Percentiles rank a stretch among this genome's conserved stretches.
These are phyloP conservation scores for Notiomystis cincta DNA, from an alignment of 2,113 vertebrate genomes.

Conservation along the genomic window DNA sequence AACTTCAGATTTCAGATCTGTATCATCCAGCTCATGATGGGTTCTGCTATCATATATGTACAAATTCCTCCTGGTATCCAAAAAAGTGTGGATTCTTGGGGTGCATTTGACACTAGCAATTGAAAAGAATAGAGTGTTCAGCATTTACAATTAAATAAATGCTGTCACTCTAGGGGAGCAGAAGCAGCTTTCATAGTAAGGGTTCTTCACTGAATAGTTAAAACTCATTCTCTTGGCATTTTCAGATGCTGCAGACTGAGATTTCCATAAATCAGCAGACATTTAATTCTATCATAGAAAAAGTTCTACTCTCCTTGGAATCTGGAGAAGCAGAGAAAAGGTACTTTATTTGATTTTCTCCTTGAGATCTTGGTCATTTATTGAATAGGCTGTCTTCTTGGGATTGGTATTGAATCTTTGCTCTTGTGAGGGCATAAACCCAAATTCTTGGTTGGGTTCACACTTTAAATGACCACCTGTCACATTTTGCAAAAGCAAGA, in stretches of 20 bases:
- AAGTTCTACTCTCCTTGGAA: constrained; percentile 82
- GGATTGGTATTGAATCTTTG: background rate
- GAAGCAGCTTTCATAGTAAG: background rate
- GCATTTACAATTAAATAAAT: background rate
- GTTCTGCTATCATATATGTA: background rate
- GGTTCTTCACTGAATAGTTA: background rate
- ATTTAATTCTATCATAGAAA: constrained; percentile 80
- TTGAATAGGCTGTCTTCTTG: background rate
- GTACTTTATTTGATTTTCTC: constrained; percentile 62
- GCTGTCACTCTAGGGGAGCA: background rate
- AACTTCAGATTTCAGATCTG: background rate
- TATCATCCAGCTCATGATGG: background rate
- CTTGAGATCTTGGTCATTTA: background rate
- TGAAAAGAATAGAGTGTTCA: background rate
- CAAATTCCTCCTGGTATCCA: background rate
- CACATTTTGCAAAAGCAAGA: background rate
- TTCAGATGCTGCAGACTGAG: constrained; percentile 87
- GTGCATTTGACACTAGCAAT: background rate
- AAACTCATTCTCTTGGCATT: background rate
- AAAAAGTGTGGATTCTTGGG: background rate
- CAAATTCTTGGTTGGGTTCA: background rate
- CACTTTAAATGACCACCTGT: background rate
- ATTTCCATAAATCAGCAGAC: constrained; percentile 82
- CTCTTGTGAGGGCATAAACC: background rate
- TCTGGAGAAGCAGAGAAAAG: constrained; percentile 81